Base-by-base conservation (phyloP, 2,797 vertebrate genomes). In the Amphiprion clarkii region DNA sequence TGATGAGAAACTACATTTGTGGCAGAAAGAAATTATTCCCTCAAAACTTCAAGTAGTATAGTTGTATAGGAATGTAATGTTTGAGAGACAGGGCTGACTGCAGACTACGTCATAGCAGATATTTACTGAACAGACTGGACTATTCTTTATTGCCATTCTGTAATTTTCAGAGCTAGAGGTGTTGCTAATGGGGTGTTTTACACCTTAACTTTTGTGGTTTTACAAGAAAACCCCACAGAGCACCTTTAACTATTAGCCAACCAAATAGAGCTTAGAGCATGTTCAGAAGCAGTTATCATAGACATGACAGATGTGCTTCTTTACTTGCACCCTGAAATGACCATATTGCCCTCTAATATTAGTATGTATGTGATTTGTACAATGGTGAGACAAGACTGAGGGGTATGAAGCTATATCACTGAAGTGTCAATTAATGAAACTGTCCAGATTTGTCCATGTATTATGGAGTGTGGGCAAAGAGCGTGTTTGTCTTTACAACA, bases 381-480 rank as follows among this genome's bases (percentile, higher is more conserved):
- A 23, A 36, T 44, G 8, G 6, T 48, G 29, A 42, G 54, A 51
- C 9, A 14, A 33, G 16, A 40, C 21, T 48, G 27, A 9, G 31
- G n/a, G 2, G 17, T 40, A 21, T 27, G 21, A 23, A n/a, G 11
- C 60, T 33, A 17, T 10, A 70, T n/a, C 10, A 13, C 27, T 39
- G 11, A 63, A 19, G 8, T 40, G 19, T 21, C 17, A 77, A 25
- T 40, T 0, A 39, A 16, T 42, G 17, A 46, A 63, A 69, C 9
- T 40, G 36, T n/a, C 57, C 54, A 25, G 7, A 31, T 33, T 21
- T 68, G 4, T 39, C 39, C 3, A 11, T 68, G 17, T 5, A 61
- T 70, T 73, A 56, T 29, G 69, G 19, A 59, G 29, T 19, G 56
- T 36, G 42, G 31, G 36, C 23, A 9, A 40, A 71, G 60, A 54